phyloP scores from a whole-genome alignment of 2,888 invertebrate genomes.

The Homarus gammarus region DNA sequence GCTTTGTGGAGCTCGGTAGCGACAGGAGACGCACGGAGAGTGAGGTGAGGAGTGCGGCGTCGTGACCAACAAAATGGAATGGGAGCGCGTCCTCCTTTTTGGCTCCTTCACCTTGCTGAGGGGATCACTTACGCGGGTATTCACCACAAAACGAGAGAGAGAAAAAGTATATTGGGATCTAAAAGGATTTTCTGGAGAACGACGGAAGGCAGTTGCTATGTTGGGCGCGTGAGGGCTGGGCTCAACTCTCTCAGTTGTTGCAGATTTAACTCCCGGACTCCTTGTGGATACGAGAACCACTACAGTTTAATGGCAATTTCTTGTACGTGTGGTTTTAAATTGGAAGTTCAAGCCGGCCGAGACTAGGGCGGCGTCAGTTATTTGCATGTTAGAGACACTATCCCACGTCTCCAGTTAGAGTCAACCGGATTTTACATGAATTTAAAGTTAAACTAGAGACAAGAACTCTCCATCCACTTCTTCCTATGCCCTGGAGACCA shows the following conservation, averaged over 20 bases:
- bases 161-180: conserved; percentile 2
- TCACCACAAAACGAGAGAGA: background rate
- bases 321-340: background rate
- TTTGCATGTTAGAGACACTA: background rate
- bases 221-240: background rate
- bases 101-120: background rate
- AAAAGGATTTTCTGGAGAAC: background rate
- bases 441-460: too few relatives aligned
- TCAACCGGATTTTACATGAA: too few relatives aligned
- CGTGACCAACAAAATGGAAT: background rate
- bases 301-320: conserved; percentile 8
- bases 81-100: background rate
- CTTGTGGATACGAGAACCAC: background rate
- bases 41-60: background rate
- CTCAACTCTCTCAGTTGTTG: background rate
- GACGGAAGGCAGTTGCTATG: background rate
- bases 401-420: background rate
- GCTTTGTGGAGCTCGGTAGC: background rate
- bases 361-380: background rate
- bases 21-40: background rate
- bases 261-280: background rate
- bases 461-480: too few relatives aligned
- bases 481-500: too few relatives aligned
- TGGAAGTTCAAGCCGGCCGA: background rate
- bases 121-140: conserved; percentile 8